Base-by-base conservation (phyloP, 1,140 invertebrate species). In the Rhagoletis pomonella region DNA sequence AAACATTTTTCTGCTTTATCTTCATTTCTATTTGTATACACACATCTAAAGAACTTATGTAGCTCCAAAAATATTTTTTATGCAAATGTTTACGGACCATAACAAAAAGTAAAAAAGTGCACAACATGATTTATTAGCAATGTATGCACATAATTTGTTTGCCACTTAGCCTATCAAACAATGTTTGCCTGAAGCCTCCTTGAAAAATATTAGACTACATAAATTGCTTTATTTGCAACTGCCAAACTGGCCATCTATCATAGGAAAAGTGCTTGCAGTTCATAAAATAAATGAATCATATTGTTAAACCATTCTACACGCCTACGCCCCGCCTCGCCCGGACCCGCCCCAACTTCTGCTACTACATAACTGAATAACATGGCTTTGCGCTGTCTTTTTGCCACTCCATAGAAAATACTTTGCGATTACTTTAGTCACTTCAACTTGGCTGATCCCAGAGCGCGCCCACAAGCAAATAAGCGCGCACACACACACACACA, bases 241-340 rank as follows among this genome's bases (percentile, higher is more conserved):
- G 73, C 73, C 73, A 55, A n/a, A 81, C 17, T 55, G 5, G 47
- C 73, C 73, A 81, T 55, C 44, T 17, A 81, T 81, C 73, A 81
- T 81, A 55, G 47, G 47, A n/a, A 47, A 81, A 58, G 55, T 81
- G n/a, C 47, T 55, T 81, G 73, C 73, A 58, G 73, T 55, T 55
- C 73, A 81, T 81, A 81, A 81, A 81, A 58, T 10, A 55, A 55
- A 81, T 81, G 44, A 55, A 81, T 55, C 14, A 81, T 55, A 81
- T 55, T 55, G 73, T 81, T 50, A 58, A 81, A 55, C 47, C 10
- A 47, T 55, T 55, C 73, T 44, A 81, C 73, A 81, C 47, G 47
- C 47, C 73, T 10, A 5, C 73, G 3, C 44, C 4, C 10, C 64
- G 19, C 17, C 39, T n/a, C 3, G 44, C 12, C 12, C 67, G 4